Evolutionary conservation across 2,888 invertebrate genomes (phyloP), one percentile per base, ranked within the genome.

Genomic region (Nematopogon swammerdamellus): DNA sequence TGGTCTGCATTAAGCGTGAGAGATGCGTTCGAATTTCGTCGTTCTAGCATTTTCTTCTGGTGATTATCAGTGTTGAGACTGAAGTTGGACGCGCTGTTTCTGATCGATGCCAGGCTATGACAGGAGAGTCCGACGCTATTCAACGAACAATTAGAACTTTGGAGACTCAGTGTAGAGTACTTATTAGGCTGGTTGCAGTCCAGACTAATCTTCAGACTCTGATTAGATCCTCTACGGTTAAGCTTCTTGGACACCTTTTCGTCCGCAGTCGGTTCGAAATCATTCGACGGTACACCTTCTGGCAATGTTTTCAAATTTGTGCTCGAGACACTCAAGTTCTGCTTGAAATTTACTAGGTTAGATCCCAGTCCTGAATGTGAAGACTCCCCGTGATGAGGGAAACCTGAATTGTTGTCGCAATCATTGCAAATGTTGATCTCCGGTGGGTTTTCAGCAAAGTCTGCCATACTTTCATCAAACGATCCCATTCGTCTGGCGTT

Each of bases 11-110:
- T 89, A 19, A 92, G 84, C 1, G 92, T 89, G 2, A 94, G 72
- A 52, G 93, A 93, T 1, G 92, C 88, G 63, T 92, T 94, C 0
- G 95, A 95, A 52, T 95, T 95, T 47, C 95, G 81, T 46, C 95
- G 82, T 57, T 92, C 92, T 44, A 92, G 67, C 19, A 91, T 84
- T 56, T 88, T 89, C 45, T 83, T 82, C 46, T 73, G 76, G 18
- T 77, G 59, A 29, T 57, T 59, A 20, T 75, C 74, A 1, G 74
- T 70, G 51, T 70, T 77, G 1, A 80, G 60, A 49, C 77, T 79
- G 53, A 76, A 80, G 52, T 80, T 80, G 0, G 80, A 80, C 52
- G 75, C 61, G 51, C 79, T 80, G 0, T 74, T 76, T 44, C 80
- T 60, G 0, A 80, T 80, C 5, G 74, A 68, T 0, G 69, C 59